A percentile compares a stretch with the other conserved stretches of the same genome.
phyloP scores from a whole-genome alignment of 2,888 invertebrate species.

The Willowsia nigromaculata region DNA sequence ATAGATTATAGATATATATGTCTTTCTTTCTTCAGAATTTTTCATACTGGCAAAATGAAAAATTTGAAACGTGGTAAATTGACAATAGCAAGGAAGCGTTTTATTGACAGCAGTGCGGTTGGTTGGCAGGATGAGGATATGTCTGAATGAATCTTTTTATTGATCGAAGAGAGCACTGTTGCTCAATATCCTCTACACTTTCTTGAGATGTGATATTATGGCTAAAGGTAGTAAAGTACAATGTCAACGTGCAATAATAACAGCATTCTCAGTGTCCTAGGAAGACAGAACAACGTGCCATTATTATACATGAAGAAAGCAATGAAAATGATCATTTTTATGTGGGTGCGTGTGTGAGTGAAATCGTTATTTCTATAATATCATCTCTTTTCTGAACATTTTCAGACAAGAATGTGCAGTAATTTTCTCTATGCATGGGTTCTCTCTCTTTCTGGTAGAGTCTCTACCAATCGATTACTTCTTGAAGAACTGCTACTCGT shows the following conservation, averaged over 20 bases:
- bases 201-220: too few relatives aligned
- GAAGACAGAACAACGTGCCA: background rate
- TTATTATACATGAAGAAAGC: background rate
- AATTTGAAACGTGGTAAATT: background rate
- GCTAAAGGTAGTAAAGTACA: too few relatives aligned
- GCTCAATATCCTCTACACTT: background rate
- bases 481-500: slow-evolving; percentile 33
- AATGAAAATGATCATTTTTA: background rate
- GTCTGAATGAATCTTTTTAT: background rate
- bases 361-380: too few relatives aligned
- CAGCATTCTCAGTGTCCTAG: background rate
- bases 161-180: background rate
- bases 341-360: background rate
- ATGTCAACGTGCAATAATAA: too few relatives aligned
- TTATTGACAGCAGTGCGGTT: slow-evolving; percentile 3
- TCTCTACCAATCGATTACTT: too few relatives aligned
- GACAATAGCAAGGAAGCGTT: background rate
- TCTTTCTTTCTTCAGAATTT: too few relatives aligned
- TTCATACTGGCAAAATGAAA: too few relatives aligned
- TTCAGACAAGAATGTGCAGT: too few relatives aligned
- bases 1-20: too few relatives aligned
- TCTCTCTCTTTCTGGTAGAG: background rate
- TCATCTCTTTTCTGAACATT: too few relatives aligned
- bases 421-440: too few relatives aligned
- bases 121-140: slow-evolving; percentile 4